Conservation (phyloP, 92 coral and sea anemone species). For the Scolanthus callimorphus region DNA sequence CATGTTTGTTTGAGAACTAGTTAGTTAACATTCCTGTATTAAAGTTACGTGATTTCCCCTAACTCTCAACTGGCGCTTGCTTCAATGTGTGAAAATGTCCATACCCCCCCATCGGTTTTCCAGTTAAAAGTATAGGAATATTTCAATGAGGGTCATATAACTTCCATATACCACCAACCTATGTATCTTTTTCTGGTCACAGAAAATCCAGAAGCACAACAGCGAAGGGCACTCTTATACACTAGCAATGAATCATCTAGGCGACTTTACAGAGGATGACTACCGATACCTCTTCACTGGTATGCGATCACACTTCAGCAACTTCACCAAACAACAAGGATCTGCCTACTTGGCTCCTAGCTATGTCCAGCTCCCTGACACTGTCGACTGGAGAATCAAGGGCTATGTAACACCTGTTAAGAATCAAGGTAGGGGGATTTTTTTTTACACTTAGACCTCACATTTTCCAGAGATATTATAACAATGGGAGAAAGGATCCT, state of each 20-base stretch:
- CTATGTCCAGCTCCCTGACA: conserved; percentile 43
- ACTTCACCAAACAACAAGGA: conserved; percentile 14
- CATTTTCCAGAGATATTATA: background rate
- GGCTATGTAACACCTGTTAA: conserved; percentile 93
- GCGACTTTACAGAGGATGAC: conserved; percentile 74
- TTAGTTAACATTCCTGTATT: too few relatives aligned
- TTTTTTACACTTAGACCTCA: background rate
- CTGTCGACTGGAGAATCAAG: conserved; percentile 83
- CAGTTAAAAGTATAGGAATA: too few relatives aligned
- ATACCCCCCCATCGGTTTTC: too few relatives aligned
- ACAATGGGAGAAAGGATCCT: background rate
- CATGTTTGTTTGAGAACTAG: too few relatives aligned
- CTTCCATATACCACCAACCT: too few relatives aligned
- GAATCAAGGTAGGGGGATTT: conserved; percentile 76
- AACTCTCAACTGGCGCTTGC: too few relatives aligned
- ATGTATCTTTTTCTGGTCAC: too few relatives aligned
- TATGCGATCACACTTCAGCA: conserved; percentile 29
- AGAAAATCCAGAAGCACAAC: conserved; percentile 61
- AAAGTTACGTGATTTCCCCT: too few relatives aligned
- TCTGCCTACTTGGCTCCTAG: conserved; percentile 47
- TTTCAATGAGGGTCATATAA: too few relatives aligned
- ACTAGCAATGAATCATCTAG: conserved; percentile 74
- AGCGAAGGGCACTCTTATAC: conserved; percentile 46
- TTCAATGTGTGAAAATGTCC: too few relatives aligned
- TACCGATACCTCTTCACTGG: conserved; percentile 50